Conservation (phyloP, 2,888 invertebrate genomes). For the Phasia obesa region DNA sequence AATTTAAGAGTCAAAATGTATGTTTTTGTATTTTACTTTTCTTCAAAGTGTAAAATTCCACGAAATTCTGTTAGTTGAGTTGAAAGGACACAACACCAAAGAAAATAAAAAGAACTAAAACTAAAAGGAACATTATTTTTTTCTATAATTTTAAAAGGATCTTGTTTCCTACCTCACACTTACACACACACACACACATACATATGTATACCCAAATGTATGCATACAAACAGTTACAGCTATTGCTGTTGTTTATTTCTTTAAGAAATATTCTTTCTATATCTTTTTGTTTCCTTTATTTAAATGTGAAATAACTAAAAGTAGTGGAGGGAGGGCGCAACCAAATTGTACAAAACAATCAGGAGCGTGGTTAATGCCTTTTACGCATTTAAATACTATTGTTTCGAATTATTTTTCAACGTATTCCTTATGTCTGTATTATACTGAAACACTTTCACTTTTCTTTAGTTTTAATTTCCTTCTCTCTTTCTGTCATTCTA, state of each 20-base stretch:
- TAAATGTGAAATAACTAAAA: slow-evolving; percentile 13
- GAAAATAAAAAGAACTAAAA: slow-evolving; percentile 47
- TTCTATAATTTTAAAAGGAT: slow-evolving; percentile 53
- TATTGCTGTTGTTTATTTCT: slow-evolving; percentile 42
- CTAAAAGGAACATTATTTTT: slow-evolving; percentile 37
- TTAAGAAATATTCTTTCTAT: slow-evolving; percentile 3
- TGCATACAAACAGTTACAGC: background rate
- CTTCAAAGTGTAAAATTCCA: slow-evolving; percentile 65
- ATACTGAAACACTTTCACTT: slow-evolving; percentile 65
- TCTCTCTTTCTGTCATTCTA: slow-evolving; percentile 21
- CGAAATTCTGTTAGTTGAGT: slow-evolving; percentile 54
- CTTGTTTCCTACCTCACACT: slow-evolving; percentile 35
- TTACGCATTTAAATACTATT: slow-evolving; percentile 67
- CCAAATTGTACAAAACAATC: slow-evolving; percentile 79
- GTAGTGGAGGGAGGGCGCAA: slow-evolving; percentile 72
- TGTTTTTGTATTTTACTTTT: slow-evolving; percentile 24
- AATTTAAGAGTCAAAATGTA: slow-evolving; percentile 68
- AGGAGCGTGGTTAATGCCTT: slow-evolving; percentile 79
- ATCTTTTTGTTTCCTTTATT: background rate
- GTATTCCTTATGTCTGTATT: slow-evolving; percentile 40
- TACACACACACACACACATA: background rate
- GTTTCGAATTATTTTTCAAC: slow-evolving; percentile 40
- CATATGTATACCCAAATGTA: background rate
- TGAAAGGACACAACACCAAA: slow-evolving; percentile 43
- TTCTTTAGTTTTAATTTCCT: slow-evolving; percentile 22